These are phyloP conservation scores for Xyliphius kryptos DNA, from an alignment of 2,113 vertebrate genomes.

Conservation along the genomic window DNA sequence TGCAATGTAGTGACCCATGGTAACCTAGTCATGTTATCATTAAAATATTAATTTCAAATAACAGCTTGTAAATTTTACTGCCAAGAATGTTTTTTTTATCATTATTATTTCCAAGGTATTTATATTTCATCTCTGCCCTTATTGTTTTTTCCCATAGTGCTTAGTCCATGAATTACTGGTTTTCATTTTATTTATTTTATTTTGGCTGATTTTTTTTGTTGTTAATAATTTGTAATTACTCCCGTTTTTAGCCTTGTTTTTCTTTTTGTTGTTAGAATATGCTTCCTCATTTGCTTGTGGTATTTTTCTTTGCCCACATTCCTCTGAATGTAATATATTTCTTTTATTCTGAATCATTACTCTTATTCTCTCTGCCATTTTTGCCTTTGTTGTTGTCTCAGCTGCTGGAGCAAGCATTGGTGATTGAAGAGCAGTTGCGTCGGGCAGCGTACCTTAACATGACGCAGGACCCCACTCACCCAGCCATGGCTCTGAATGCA, in stretches of 20 bases:
- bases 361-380: constrained; percentile 8
- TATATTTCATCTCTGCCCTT: no score
- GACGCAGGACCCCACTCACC: constrained; percentile 89
- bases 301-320: no score
- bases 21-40: constrained; percentile 5
- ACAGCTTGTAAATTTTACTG: no score
- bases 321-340: no score
- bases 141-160: background rate
- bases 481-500: constrained; percentile 92
- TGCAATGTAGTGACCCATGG: background rate
- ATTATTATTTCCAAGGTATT: no score
- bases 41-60: constrained; percentile 13
- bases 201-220: background rate
- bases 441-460: constrained; percentile 94
- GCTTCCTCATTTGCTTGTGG: no score
- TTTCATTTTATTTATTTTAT: background rate
- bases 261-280: no score
- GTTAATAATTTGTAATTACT: background rate
- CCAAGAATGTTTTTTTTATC: background rate
- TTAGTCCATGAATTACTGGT: constrained; percentile 2
- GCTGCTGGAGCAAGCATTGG: constrained; percentile 89
- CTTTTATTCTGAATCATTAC: background rate
- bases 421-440: constrained; percentile 94
- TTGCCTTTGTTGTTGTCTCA: constrained; percentile 40
- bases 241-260: no score